These are phyloP conservation scores for Ormyrus rosae DNA, from an alignment of 2,888 invertebrate species.

Conservation along the genomic window DNA sequence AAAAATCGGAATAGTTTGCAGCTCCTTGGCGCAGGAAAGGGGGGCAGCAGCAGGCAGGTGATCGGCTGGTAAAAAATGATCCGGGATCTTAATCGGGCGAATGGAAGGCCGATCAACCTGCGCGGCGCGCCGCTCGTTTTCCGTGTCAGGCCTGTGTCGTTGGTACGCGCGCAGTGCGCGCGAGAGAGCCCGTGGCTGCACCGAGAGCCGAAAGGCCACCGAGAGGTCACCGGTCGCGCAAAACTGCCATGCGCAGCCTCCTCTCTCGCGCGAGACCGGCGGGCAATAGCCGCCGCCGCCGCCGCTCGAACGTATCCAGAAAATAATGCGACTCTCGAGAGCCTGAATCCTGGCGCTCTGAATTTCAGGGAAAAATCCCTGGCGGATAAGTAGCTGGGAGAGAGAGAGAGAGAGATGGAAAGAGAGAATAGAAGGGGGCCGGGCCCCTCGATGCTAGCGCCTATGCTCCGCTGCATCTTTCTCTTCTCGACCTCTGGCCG, in stretches of 20 bases:
- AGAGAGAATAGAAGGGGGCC: not conserved
- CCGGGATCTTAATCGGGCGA: too few relatives aligned
- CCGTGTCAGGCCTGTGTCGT: slow-evolving; percentile 26
- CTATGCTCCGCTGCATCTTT: slow-evolving; percentile 29
- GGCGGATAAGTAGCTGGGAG: not conserved
- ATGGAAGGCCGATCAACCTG: slow-evolving; percentile 17
- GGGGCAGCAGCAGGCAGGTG: not conserved
- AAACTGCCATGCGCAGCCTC: slow-evolving; percentile 43
- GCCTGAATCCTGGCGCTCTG: not conserved
- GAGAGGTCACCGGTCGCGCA: slow-evolving; percentile 54
- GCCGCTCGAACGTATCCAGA: not conserved
- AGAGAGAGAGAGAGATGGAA: slow-evolving; percentile 8
- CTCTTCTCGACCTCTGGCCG: slow-evolving; percentile 42
- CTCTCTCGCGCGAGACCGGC: slow-evolving; percentile 1
- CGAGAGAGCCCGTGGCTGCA: not conserved
- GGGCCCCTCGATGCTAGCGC: slow-evolving; percentile 41
- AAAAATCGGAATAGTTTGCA: not conserved
- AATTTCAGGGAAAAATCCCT: not conserved
- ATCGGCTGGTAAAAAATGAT: too few relatives aligned
- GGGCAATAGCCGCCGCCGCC: not conserved
- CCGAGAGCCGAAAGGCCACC: slow-evolving; percentile 49
- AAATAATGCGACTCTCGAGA: too few relatives aligned
- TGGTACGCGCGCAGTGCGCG: too few relatives aligned
- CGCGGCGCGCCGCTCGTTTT: slow-evolving; percentile 21
- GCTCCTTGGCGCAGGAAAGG: not conserved